Conservation (phyloP, 2,888 invertebrate genomes). For the Norana najaformis region DNA sequence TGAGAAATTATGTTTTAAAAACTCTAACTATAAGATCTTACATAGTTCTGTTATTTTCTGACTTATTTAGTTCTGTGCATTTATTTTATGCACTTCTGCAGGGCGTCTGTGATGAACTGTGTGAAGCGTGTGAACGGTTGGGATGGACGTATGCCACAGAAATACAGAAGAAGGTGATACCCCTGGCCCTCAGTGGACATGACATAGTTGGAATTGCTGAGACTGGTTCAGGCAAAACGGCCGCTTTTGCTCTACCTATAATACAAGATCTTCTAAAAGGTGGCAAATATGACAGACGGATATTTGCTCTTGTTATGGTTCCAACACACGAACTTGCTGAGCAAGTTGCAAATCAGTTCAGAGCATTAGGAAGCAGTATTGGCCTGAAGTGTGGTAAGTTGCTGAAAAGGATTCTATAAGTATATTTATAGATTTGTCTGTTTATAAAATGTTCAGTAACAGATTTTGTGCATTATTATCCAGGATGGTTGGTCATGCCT, state of each 20-base stretch:
- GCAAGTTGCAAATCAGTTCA: conserved; percentile 97
- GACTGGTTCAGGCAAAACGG: conserved; percentile 94
- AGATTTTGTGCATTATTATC: not conserved
- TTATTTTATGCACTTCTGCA: conserved; percentile 15
- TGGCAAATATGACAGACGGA: conserved; percentile 74
- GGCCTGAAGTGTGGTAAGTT: conserved; percentile 80
- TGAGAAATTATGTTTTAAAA: too few relatives aligned
- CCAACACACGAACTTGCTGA: conserved; percentile 97
- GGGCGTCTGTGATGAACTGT: conserved; percentile 86
- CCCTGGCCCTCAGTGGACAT: conserved; percentile 76
- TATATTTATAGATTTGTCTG: too few relatives aligned
- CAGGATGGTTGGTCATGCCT: too few relatives aligned
- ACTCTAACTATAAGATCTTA: too few relatives aligned
- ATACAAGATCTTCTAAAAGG: conserved; percentile 70
- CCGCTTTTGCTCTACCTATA: conserved; percentile 94
- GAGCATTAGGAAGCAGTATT: conserved; percentile 84
- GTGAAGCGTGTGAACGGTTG: conserved; percentile 85
- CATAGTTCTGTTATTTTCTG: too few relatives aligned
- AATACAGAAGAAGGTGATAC: conserved; percentile 92
- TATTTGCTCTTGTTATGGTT: conserved; percentile 74
- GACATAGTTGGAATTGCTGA: conserved; percentile 79
- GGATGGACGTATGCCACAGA: conserved; percentile 94
- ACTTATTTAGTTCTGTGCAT: too few relatives aligned
- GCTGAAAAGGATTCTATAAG: not conserved
- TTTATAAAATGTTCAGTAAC: not conserved